A percentile compares a stretch with the other conserved stretches of the same genome.
These are phyloP conservation scores for Hydropsyche tenuis DNA, from an alignment of 1,140 invertebrate genomes.

Conservation along the genomic window DNA sequence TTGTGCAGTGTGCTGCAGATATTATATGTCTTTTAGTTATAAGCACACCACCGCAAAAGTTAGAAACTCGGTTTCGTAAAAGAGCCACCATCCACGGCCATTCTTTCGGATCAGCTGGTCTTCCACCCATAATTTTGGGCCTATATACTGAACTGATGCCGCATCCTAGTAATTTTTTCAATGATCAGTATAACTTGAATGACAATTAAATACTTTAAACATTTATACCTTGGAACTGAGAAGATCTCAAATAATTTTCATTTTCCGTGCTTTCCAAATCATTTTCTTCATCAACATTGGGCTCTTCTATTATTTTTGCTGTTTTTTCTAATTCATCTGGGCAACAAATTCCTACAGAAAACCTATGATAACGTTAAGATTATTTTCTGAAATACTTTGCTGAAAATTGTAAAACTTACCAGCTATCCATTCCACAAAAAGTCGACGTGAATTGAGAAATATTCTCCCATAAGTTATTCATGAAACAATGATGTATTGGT, in stretches of 20 bases:
- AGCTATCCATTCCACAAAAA: neutral
- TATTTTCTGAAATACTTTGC: no score
- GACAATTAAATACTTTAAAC: no score
- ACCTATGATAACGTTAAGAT: neutral
- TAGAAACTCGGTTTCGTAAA: slow-evolving; percentile 60
- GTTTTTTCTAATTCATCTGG: slow-evolving; percentile 8
- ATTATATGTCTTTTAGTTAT: slow-evolving; percentile 80
- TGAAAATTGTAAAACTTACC: slow-evolving; percentile 14
- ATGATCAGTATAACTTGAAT: slow-evolving; percentile 9
- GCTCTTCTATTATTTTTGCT: neutral
- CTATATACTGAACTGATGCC: slow-evolving; percentile 68
- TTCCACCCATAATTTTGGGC: slow-evolving; percentile 67
- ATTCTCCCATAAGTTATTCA: neutral
- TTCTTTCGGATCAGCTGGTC: slow-evolving; percentile 70
- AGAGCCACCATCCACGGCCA: slow-evolving; percentile 87
- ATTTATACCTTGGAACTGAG: neutral
- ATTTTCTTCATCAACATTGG: neutral
- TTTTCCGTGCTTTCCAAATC: neutral
- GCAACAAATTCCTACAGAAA: slow-evolving; percentile 16
- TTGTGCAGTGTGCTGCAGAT: slow-evolving; percentile 81
- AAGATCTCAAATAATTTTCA: neutral
- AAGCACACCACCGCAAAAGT: slow-evolving; percentile 79
- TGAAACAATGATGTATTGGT: slow-evolving; percentile 5
- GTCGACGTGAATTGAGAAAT: neutral
- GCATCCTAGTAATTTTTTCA: slow-evolving; percentile 62